These are phyloP conservation scores for Meriones psammophilus DNA, from an alignment of 2,797 vertebrate genomes.

Conservation along the genomic window DNA sequence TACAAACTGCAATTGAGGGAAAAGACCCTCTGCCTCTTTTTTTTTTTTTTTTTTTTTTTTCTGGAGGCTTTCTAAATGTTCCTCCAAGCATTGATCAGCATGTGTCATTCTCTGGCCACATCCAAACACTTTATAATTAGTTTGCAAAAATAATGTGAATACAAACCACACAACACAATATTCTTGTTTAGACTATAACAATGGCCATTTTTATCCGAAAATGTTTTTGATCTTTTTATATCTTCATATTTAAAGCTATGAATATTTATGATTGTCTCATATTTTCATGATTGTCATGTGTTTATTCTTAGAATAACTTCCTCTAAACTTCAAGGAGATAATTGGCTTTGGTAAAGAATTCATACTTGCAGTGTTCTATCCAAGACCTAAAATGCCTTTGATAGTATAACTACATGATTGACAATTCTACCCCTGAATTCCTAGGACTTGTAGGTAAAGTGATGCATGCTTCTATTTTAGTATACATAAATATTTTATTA, in stretches of 20 bases:
- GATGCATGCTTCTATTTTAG: neutral
- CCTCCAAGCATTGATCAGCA: neutral
- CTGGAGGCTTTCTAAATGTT: neutral
- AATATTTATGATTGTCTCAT: conserved; percentile 70
- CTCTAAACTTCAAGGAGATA: conserved; percentile 46
- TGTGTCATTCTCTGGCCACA: neutral
- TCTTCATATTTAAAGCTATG: conserved; percentile 54
- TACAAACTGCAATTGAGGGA: neutral
- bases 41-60: neutral
- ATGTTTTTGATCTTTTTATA: conserved; percentile 62
- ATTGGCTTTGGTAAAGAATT: conserved; percentile 27
- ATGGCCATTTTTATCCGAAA: neutral
- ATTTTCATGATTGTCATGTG: conserved; percentile 56
- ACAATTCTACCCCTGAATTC: neutral
- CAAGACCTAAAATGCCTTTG: neutral
- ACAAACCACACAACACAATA: neutral
- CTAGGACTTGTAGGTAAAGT: neutral
- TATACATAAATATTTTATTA: neutral
- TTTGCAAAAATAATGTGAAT: conserved; percentile 10
- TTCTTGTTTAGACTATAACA: conserved; percentile 10
- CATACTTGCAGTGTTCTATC: neutral
- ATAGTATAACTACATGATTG: neutral
- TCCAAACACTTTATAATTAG: neutral
- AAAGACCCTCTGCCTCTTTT: neutral
- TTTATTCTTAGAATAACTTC: conserved; percentile 58